These are phyloP conservation scores for Tupiocoris notatus DNA, from an alignment of 2,888 invertebrate species.

Conservation along the genomic window DNA sequence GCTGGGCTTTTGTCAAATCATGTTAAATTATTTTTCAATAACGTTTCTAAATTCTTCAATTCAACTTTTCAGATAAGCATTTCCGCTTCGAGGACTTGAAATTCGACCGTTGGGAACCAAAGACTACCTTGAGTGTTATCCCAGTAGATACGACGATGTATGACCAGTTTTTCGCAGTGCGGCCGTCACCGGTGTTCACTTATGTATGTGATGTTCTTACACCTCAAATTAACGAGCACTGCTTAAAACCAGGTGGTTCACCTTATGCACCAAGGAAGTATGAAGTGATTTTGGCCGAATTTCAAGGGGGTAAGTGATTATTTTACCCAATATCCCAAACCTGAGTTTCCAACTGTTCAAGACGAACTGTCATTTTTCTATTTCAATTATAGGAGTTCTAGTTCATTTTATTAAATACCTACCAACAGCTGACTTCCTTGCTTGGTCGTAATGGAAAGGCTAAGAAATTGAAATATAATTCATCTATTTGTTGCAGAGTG, in stretches of 20 bases:
- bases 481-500: conserved; percentile 51
- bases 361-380: too few relatives aligned
- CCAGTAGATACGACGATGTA: not conserved
- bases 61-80: not conserved
- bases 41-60: too few relatives aligned
- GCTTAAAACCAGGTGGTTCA: conserved; percentile 46
- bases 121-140: not conserved
- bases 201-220: conserved; percentile 20
- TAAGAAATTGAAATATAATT: too few relatives aligned
- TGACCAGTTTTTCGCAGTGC: conserved; percentile 6
- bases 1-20: too few relatives aligned
- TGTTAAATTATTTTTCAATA: too few relatives aligned
- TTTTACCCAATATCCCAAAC: not conserved
- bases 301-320: conserved; percentile 43
- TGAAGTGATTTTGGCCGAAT: conserved; percentile 54
- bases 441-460: too few relatives aligned
- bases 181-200: conserved; percentile 14
- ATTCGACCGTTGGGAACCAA: conserved; percentile 31
- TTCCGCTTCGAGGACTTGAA: conserved; percentile 28
- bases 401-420: not conserved
- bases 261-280: conserved; percentile 53
- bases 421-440: too few relatives aligned
- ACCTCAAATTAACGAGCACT: conserved; percentile 52
- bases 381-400: too few relatives aligned
- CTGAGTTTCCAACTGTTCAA: not conserved